Conservation (phyloP, 2,888 invertebrate genomes). For the Sthenelais limicola region DNA sequence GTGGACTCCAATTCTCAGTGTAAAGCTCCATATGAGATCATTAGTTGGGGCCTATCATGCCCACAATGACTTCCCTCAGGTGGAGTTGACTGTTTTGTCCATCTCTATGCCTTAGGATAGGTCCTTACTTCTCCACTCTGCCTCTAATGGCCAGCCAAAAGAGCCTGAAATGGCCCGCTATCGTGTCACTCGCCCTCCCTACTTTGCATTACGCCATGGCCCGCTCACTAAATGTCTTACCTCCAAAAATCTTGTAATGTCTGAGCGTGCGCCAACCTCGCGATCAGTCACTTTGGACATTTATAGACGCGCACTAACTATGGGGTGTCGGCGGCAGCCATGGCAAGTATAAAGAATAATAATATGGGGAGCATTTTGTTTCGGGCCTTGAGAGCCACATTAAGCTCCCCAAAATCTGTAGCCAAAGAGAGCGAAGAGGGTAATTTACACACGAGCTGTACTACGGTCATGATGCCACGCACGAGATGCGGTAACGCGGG, state of each 20-base stretch:
- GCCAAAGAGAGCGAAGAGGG: background rate
- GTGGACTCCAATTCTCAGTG: too few species aligned
- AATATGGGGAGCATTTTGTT: constrained; percentile 10
- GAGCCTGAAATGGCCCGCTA: constrained; percentile 15
- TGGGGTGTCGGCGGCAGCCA: too few species aligned
- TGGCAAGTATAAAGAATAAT: constrained; percentile 23
- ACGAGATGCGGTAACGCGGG: background rate
- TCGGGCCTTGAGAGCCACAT: constrained; percentile 9
- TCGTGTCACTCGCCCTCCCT: constrained; percentile 13
- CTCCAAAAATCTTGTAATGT: constrained; percentile 7
- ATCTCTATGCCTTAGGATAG: constrained; percentile 21
- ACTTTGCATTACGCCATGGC: constrained; percentile 8
- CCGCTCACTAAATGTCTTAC: constrained; percentile 8
- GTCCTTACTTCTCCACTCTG: constrained; percentile 21
- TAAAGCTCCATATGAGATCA: background rate
- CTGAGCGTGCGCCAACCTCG: too few species aligned
- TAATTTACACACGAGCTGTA: background rate
- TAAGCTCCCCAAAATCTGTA: background rate
- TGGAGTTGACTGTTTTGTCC: constrained; percentile 10
- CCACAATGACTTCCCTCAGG: constrained; percentile 15
- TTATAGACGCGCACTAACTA: too few species aligned
- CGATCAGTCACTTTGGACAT: too few species aligned
- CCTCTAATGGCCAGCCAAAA: constrained; percentile 27
- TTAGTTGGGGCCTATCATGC: background rate
- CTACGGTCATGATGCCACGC: constrained; percentile 14